These are phyloP conservation scores for Prorops nasuta DNA, from an alignment of 1,140 invertebrate genomes.

Conservation along the genomic window DNA sequence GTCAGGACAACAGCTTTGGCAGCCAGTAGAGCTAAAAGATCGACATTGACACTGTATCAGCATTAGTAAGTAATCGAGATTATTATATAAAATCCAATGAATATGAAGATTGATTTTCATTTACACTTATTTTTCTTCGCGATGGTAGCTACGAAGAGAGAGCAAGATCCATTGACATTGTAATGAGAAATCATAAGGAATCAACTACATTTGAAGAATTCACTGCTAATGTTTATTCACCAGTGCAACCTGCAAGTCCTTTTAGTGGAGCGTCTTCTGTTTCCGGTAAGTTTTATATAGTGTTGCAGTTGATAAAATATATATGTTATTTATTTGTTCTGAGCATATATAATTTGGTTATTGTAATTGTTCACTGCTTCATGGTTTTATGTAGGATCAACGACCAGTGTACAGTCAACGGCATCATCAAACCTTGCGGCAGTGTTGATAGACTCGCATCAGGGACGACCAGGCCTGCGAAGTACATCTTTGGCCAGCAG, in stretches of 20 bases:
- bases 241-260: constrained; percentile 62
- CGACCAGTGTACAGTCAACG: constrained; percentile 50
- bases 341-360: not conserved
- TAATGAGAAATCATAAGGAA: constrained; percentile 87
- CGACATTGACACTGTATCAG: constrained; percentile 85
- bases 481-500: constrained; percentile 43
- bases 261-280: constrained; percentile 53
- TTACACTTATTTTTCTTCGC: no score
- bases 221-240: constrained; percentile 80
- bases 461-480: constrained; percentile 44
- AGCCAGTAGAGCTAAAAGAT: constrained; percentile 87
- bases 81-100: not conserved
- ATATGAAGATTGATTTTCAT: no score
- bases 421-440: constrained; percentile 57
- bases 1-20: constrained; percentile 90
- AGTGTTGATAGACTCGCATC: constrained; percentile 58
- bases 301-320: not conserved
- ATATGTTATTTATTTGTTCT: not conserved
- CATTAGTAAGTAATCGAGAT: constrained; percentile 70
- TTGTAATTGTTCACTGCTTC: not conserved
- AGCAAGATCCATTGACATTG: constrained; percentile 79
- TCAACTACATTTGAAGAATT: constrained; percentile 91
- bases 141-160: constrained; percentile 93
- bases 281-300: constrained; percentile 37
- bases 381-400: constrained; percentile 40